These are phyloP conservation scores for Hesperia comma DNA, from an alignment of 2,888 invertebrate genomes.

Conservation along the genomic window DNA sequence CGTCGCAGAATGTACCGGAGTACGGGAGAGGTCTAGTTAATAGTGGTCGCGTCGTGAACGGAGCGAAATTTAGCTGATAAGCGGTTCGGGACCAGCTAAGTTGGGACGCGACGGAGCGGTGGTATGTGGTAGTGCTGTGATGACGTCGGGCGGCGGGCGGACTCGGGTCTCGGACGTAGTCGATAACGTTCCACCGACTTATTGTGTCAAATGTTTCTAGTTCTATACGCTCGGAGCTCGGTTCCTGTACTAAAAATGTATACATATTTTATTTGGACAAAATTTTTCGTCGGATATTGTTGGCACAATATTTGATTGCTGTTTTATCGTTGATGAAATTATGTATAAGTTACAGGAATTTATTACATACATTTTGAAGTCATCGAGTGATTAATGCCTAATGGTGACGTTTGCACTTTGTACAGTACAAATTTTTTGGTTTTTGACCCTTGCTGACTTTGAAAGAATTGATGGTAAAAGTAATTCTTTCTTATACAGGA, in stretches of 20 bases:
- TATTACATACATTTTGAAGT: no score
- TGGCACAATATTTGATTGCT: background rate
- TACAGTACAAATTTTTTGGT: no score
- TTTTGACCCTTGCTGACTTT: no score
- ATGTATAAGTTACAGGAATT: no score
- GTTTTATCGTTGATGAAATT: background rate
- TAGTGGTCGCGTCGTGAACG: slow-evolving; percentile 2
- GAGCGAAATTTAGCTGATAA: background rate
- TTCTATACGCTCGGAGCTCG: slow-evolving; percentile 47
- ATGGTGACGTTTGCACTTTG: background rate
- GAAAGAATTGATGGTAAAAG: background rate
- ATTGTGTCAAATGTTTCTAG: slow-evolving; percentile 24
- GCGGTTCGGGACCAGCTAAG: slow-evolving; percentile 20
- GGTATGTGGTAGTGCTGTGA: slow-evolving; percentile 13
- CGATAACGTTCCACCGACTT: slow-evolving; percentile 38
- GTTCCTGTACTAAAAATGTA: background rate
- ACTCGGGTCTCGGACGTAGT: slow-evolving; percentile 39
- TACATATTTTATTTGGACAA: no score
- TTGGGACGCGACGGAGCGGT: background rate
- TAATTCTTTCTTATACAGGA: background rate
- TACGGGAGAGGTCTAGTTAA: slow-evolving; percentile 19
- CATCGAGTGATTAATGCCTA: no score
- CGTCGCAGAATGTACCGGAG: slow-evolving; percentile 29
- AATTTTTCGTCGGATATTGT: background rate
- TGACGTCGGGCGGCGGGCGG: background rate